phyloP scores from a whole-genome alignment of 2,113 vertebrate species.

The Pycnonotus jocosus region DNA sequence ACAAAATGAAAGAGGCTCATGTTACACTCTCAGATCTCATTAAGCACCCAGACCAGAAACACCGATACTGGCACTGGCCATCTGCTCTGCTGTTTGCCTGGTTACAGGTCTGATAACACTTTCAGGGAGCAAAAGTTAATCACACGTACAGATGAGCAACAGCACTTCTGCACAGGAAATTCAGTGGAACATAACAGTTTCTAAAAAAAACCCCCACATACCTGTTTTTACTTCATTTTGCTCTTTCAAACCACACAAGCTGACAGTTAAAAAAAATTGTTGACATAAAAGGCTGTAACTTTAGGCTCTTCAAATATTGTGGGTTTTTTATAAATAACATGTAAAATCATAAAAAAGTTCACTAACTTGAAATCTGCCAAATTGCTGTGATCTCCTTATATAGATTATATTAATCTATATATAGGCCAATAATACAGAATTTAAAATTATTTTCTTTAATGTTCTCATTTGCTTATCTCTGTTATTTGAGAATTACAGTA shows the following conservation, averaged over 20 bases:
- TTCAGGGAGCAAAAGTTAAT: slow-evolving; percentile 41
- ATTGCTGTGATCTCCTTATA: background rate
- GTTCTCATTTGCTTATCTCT: background rate
- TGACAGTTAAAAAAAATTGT: background rate
- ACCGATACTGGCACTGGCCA: slow-evolving; percentile 35
- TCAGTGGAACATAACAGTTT: slow-evolving; percentile 4
- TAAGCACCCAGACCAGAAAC: slow-evolving; percentile 43
- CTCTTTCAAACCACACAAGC: slow-evolving; percentile 4
- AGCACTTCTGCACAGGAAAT: slow-evolving; percentile 51
- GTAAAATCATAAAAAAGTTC: background rate
- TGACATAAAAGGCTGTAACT: background rate
- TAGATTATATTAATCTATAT: background rate
- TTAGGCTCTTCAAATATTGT: background rate
- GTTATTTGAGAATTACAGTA: background rate
- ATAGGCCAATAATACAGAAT: background rate
- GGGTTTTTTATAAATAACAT: background rate
- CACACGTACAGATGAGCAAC: slow-evolving; percentile 1
- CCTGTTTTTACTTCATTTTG: background rate
- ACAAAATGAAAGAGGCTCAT: slow-evolving; percentile 44
- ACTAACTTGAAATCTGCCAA: background rate
- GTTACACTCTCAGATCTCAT: slow-evolving; percentile 58
- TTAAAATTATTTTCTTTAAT: background rate
- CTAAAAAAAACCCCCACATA: background rate
- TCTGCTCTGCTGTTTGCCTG: slow-evolving; percentile 50
- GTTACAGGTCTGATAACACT: slow-evolving; percentile 50